phyloP scores from a whole-genome alignment of 2,797 vertebrate species.

The Naso thynnoides region DNA sequence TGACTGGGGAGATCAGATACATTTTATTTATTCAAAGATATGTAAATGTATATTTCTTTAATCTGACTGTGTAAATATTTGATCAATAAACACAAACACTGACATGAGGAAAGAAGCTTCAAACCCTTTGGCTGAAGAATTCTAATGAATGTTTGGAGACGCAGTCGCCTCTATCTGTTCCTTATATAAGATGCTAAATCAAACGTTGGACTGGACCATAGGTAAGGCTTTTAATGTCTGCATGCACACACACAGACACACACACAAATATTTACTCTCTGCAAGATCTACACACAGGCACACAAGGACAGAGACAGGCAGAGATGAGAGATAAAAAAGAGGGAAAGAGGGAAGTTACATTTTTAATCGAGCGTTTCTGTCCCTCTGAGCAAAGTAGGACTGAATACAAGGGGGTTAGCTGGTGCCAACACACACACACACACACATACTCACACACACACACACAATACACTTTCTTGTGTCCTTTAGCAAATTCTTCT shows the following conservation, averaged over 20 bases:
- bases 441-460: slow-evolving; percentile 49
- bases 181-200: slow-evolving; percentile 25
- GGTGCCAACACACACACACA: slow-evolving; percentile 83
- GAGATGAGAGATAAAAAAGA: slow-evolving; percentile 65
- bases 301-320: slow-evolving; percentile 42
- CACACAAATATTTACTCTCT: slow-evolving; percentile 2
- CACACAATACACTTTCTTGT: slow-evolving; percentile 81
- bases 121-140: slow-evolving; percentile 77
- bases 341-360: slow-evolving; percentile 84
- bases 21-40: slow-evolving; percentile 74
- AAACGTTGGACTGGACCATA: slow-evolving; percentile 69
- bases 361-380: slow-evolving; percentile 91
- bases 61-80: slow-evolving; percentile 81
- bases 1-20: slow-evolving; percentile 26
- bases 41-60: slow-evolving; percentile 82
- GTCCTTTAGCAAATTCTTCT: slow-evolving; percentile 99
- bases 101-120: slow-evolving; percentile 38
- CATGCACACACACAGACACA: slow-evolving; percentile 26
- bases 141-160: slow-evolving; percentile 70
- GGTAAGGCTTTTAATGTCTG: slow-evolving; percentile 62
- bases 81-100: slow-evolving; percentile 63
- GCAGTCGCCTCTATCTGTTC: slow-evolving; percentile 20
- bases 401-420: slow-evolving; percentile 92
- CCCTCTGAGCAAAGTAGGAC: slow-evolving; percentile 92
- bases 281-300: slow-evolving; percentile 16